Base-by-base conservation (phyloP, 2,888 invertebrate genomes). In the Prenolepis imparis region DNA sequence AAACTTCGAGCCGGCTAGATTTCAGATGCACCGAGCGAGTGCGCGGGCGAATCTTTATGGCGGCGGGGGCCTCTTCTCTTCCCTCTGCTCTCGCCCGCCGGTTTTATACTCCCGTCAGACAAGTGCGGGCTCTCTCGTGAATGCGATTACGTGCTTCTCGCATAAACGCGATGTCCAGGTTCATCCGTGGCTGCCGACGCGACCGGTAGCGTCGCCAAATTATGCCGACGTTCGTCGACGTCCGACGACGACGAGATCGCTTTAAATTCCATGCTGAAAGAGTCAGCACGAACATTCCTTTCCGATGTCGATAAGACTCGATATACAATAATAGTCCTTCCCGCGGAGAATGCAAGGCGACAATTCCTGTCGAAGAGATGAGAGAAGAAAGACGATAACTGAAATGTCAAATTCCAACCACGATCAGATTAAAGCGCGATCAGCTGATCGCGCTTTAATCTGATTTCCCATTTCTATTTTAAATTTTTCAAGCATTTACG, bases 121-220 rank as follows among this genome's bases (percentile, higher is more conserved):
- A 83, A 90, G 90, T 83, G 88, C 86, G 82, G 81, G 82, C 82
- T 80, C 68, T 82, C 68, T 83, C 44, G 88, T 78, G 87, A 88
- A 88, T 85, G 86, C 87, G 88, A 88, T 88, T 90, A 90, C 90
- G 90, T 88, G 88, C 85, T 74, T 84, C 85, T 89, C 80, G 64
- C 74, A 80, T 73, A 85, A 87, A 89, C 84, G 87, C 78, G 72
- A 87, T 75, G 84, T 67, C 81, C 41, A 21, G 32, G 5, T 36
- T 4, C 36, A 5, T 36, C 36, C 36, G 36, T 24, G 52, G 70
- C 32, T n/a, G 63, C 21, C 11, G 61, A 32, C 15, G 57, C 77
- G 55, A 78, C 78, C 59, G 70, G 78, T 80, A 80, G 70, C 78
- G 39, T 61, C 81, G 83, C 44, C 82, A 82, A 82, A 82, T 82